phyloP scores from a whole-genome alignment of 2,797 vertebrate species.

The Petrocephalus schoutedeni region DNA sequence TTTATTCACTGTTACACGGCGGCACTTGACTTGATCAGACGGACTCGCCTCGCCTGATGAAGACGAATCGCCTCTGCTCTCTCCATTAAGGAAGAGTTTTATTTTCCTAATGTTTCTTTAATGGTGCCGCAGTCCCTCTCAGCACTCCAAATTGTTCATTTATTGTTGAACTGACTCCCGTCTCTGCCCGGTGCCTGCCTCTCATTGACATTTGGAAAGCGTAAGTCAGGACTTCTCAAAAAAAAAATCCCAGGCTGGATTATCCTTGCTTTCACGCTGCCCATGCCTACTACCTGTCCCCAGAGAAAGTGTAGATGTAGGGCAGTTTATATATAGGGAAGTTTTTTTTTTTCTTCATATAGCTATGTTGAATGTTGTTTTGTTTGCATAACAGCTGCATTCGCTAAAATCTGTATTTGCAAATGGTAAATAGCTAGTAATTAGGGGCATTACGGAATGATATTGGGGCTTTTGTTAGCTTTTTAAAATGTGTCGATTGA shows the following conservation, averaged over 20 bases:
- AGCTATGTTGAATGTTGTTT: neutral
- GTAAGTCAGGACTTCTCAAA: conserved; percentile 32
- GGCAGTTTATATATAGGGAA: neutral
- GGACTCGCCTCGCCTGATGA: neutral
- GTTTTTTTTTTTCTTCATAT: neutral
- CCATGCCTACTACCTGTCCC: neutral
- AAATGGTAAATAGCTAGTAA: neutral
- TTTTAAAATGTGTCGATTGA: neutral
- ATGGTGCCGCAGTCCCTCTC: neutral
- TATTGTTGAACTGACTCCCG: neutral
- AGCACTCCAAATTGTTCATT: neutral
- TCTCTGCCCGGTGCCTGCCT: conserved; percentile 20
- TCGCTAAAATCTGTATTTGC: neutral
- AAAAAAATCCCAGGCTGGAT: neutral
- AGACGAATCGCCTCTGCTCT: neutral
- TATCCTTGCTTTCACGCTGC: neutral
- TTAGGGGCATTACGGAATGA: neutral
- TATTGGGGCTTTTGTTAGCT: neutral
- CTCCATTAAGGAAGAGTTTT: neutral
- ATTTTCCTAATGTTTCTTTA: conserved; percentile 7
- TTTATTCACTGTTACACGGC: neutral
- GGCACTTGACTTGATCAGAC: neutral
- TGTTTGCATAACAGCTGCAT: neutral
- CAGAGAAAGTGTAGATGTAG: neutral
- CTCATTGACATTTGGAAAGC: conserved; percentile 35